Conservation (phyloP, 2,797 vertebrate genomes). For the Siniperca obscura region DNA sequence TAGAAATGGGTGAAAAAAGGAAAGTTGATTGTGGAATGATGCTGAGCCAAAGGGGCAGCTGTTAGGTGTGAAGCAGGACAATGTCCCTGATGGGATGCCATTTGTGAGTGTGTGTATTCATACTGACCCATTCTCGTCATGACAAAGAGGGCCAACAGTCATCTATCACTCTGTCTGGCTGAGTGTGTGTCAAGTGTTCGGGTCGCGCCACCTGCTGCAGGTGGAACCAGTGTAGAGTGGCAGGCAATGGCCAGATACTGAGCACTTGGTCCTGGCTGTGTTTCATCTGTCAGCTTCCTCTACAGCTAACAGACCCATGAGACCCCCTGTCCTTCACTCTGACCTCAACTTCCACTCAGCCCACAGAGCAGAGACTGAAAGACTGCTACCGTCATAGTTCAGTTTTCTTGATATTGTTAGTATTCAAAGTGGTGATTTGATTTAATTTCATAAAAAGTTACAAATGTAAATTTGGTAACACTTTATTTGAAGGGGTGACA, state of each 20-base stretch:
- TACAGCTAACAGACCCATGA: neutral
- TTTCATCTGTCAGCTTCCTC: constrained; percentile 20
- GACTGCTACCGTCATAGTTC: neutral
- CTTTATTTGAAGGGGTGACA: too few relatives aligned
- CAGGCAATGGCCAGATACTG: constrained; percentile 15
- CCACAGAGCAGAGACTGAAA: neutral
- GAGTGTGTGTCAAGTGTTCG: constrained; percentile 40
- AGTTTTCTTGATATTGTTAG: neutral
- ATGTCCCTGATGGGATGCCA: constrained; percentile 36
- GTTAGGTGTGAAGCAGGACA: constrained; percentile 41
- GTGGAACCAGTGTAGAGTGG: constrained; percentile 26
- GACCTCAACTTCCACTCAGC: constrained; percentile 16
- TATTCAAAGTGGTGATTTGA: neutral
- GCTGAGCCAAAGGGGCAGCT: constrained; percentile 59
- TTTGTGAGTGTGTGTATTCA: constrained; percentile 52
- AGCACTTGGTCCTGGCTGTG: constrained; percentile 1
- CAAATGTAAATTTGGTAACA: neutral
- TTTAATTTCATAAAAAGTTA: neutral
- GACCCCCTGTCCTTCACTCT: constrained; percentile 31
- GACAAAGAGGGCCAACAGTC: constrained; percentile 58
- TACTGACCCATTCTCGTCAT: constrained; percentile 46
- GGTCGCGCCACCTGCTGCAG: constrained; percentile 58
- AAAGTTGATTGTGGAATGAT: neutral
- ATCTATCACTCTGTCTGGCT: constrained; percentile 67
- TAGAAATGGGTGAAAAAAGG: constrained; percentile 3